Evolutionary conservation across 2,888 invertebrate species (phyloP).

Genomic region (Drepanosiphum platanoidis): DNA sequence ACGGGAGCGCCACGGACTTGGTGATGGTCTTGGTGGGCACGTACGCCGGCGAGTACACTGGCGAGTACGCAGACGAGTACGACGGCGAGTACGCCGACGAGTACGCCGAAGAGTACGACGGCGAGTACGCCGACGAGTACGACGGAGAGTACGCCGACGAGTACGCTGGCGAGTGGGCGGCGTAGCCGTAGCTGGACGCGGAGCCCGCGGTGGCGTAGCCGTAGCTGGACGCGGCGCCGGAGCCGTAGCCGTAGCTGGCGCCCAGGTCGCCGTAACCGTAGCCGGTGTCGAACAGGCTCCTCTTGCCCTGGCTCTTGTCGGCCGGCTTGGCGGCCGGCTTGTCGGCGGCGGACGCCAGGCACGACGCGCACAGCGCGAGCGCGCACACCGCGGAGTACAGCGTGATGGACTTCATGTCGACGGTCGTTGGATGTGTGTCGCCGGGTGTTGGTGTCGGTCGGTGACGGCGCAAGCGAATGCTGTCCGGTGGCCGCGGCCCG

Average conservation of each 20-base stretch:
- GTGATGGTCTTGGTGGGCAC: conserved; percentile 69
- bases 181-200: conserved; percentile 40
- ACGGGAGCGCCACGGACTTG: conserved; percentile 70
- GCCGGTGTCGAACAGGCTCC: conserved; percentile 68
- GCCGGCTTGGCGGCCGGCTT: conserved; percentile 35
- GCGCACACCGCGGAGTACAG: conserved; percentile 55
- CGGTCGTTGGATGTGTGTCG: not conserved
- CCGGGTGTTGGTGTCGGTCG: not conserved
- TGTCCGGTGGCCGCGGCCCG: not conserved
- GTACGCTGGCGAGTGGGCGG: not conserved
- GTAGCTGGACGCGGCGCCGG: not conserved
- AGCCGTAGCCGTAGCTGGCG: not conserved
- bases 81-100: too few relatives aligned
- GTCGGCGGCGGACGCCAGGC: conserved; percentile 28
- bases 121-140: conserved; percentile 65
- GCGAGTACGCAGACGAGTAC: too few relatives aligned
- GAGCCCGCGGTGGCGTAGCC: not conserved
- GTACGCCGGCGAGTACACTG: too few relatives aligned
- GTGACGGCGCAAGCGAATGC: conserved; percentile 25
- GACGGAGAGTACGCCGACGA: not conserved
- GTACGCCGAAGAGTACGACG: too few relatives aligned
- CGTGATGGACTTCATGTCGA: conserved; percentile 32
- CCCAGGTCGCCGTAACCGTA: conserved; percentile 64
- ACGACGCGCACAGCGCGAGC: conserved; percentile 55
- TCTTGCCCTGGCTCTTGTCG: conserved; percentile 67